Base-by-base conservation (phyloP, 2,888 invertebrate genomes). In the Epistrophe grossulariae region DNA sequence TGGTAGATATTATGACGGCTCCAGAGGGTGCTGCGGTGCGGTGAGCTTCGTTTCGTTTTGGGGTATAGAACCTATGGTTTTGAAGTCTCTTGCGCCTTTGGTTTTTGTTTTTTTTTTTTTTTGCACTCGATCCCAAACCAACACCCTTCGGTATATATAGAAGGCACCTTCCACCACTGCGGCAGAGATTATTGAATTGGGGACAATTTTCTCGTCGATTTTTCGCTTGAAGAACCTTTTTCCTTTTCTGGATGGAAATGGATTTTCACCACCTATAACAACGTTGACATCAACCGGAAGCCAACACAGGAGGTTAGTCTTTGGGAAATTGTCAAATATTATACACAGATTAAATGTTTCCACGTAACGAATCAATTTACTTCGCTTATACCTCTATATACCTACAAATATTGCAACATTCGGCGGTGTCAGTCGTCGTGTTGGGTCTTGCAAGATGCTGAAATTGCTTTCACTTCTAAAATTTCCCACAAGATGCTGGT, bases 131-230 rank as follows among this genome's bases (percentile, higher is more conserved):
- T n/a, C 55, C 8, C 28, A 55, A 55, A 15, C 55, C 64, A 70
- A 74, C 10, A 35, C 62, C 28, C 35, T 60, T 38, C 24, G 28
- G 62, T 28, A 28, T 9, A 8, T 70, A 5, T 28, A 31, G 31
- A 35, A 35, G 35, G 35, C 7, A 31, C 31, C 31, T 31, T 2
- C 0, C 0, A 11, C 28, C 73, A 70, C 40, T 73, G 43, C 64
- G 43, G 19, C 70, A 59, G 31, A 57, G 84, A 68, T 87, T 87
- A 87, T 87, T 83, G 66, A 83, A 83, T 87, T 87, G 76, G 7
- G 71, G 66, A 79, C 79, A 87, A 87, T 87, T 83, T 82, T 76
- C 76, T 74, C 71, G 74, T 74, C 71, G 79, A 84, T 79, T 84
- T 87, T 79, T 79, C 83, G 87, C 62, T 83, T 79, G 60, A 72